Conservation (phyloP, 2,888 invertebrate genomes). For the Thyatira batis region DNA sequence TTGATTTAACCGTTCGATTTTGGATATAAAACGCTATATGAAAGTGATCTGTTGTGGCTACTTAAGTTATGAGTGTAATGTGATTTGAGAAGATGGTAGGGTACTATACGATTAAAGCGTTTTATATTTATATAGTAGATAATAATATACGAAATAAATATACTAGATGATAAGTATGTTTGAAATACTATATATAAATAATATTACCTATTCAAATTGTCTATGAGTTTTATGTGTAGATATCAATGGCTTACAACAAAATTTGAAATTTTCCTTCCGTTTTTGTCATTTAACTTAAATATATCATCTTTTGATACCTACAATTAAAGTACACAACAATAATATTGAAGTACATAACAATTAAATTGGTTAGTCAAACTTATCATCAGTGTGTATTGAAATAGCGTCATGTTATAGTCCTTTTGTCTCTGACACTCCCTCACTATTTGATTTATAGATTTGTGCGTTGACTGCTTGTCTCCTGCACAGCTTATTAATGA, state of each 20-base stretch:
- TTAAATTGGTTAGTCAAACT: constrained; percentile 16
- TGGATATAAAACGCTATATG: not conserved
- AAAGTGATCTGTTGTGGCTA: not conserved
- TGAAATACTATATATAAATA: too few species aligned
- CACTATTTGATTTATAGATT: constrained; percentile 81
- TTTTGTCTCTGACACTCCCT: constrained; percentile 80
- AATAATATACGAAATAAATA: too few species aligned
- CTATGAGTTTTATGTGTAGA: too few species aligned
- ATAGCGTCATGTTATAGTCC: constrained; percentile 60
- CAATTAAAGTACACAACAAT: not conserved
- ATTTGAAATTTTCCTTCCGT: not conserved
- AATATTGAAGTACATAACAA: not conserved
- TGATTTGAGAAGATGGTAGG: not conserved
- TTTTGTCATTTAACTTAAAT: too few species aligned
- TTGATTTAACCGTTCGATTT: not conserved
- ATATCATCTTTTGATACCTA: too few species aligned
- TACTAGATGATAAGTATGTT: too few species aligned
- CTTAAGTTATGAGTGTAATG: not conserved
- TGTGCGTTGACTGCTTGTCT: constrained; percentile 76
- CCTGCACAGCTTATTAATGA: constrained; percentile 76
- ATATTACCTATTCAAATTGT: too few species aligned
- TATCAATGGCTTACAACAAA: constrained; percentile 4
- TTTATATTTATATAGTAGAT: not conserved
- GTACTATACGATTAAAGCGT: not conserved
- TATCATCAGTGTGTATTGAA: constrained; percentile 41